Evolutionary conservation across 2,113 vertebrate species (phyloP), one percentile per base, ranked within the genome.

Genomic region (Neolamprologus fasciatus): DNA sequence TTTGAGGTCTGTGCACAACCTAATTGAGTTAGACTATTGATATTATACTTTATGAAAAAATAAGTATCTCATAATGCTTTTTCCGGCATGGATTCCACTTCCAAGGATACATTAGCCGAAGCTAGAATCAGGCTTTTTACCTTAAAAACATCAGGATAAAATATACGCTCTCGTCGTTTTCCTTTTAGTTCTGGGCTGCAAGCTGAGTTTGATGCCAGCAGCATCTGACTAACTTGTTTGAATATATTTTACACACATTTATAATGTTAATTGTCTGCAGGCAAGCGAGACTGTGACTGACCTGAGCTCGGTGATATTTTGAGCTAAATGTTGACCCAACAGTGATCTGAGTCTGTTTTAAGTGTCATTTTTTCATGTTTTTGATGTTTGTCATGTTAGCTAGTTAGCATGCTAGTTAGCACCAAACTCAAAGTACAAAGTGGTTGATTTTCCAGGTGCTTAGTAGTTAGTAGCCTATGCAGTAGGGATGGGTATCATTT

Each of bases 21-120:
- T 86, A 87, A 91, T 78, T 33, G 45, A 86, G 42, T 93, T 79
- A 81, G 37, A 31, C 28, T 73, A 85, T 81, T 92, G 81, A 89
- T 88, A 71, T 84, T 63, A 57, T 79, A 40, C 40, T 83, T 85
- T 85, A 51, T 51, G 73, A 78, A 78, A 33, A 50, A 78, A 50
- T 76, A 76, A 78, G 26, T 78, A 51, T 0, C 23, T 78, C 42
- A 12, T 85, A 83, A 90, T 82, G 73, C 21, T 35, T 23, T 51
- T 83, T 19, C 26, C 28, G 50, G 21, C 42, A 68, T 2, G 11
- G 55, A 66, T 55, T 78, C 37, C 51, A 33, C 21, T 21, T 33
- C 31, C 3, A 57, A 12, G 4, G 73, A 79, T 58, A n/a, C 85
- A 86, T 86, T 73, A 83, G 31, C 35, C 21, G 2, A 33, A 50